Base-by-base conservation (phyloP, 2,113 vertebrate genomes). In the Scortum barcoo region DNA sequence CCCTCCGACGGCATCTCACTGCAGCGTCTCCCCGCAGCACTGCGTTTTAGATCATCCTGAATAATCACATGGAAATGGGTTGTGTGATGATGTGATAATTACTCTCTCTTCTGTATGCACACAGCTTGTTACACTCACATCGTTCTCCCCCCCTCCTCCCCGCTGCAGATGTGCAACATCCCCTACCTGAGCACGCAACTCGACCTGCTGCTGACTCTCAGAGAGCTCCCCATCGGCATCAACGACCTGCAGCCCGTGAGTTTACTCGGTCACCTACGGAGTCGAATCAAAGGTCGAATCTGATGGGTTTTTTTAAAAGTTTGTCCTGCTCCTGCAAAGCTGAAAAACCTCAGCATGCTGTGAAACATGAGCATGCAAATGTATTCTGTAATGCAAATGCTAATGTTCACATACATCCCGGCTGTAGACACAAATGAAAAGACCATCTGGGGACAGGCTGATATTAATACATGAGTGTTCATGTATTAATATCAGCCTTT, bases 121-220 rank as follows among this genome's bases (percentile, higher is more conserved):
- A 48, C 53, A 62, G 19, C 57, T 78, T 17, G 72, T 71, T 74
- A 36, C 2, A 19, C 24, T 85, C 20, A 9, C 36, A 22, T 82
- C 10, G 48, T 68, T 72, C 54, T n/a, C n/a, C n/a, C n/a, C n/a
- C n/a, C n/a, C n/a, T n/a, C n/a, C n/a, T n/a, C 51, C 72, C 20
- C 81, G 80, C 80, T 68, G 75, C 87, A 96, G 97, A 96, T 97
- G 96, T 98, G 96, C 79, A 93, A 95, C 89, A 97, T 97, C 86
- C 88, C 96, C 1, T 89, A 93, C 88, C 85, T 96, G 89, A 95
- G 94, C 86, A 85, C 92, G 58, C 94, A 93, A 66, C 11, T 97
- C 62, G 96, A 95, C 87, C 94, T 96, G 48, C 93, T 96, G 90
- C 93, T 97, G 85, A 93, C 81, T 1, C 67, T 96, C 76, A 94